Evolutionary conservation across 2,113 vertebrate genomes (phyloP).

Genomic region (Dermatemys mawii): DNA sequence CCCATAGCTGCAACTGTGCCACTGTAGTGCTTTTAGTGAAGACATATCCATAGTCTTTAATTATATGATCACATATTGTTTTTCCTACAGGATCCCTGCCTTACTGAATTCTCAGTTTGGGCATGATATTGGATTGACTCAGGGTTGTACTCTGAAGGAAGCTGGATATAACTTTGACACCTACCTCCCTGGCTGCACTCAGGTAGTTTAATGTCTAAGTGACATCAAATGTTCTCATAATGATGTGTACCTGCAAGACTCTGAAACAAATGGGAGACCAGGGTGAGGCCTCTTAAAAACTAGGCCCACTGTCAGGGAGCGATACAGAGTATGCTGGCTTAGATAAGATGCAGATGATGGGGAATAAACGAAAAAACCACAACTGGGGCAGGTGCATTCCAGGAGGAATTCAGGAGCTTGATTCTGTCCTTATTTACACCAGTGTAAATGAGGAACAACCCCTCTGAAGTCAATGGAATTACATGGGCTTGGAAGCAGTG

Average conservation of each 20-base stretch:
- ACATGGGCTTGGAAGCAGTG: neutral
- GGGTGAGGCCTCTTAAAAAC: neutral
- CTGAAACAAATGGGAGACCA: neutral
- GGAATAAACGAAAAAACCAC: neutral
- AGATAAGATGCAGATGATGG: neutral
- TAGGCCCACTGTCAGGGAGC: neutral
- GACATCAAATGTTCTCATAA: neutral
- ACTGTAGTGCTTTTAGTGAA: neutral
- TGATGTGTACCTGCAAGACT: neutral
- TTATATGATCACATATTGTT: neutral
- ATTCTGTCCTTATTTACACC: neutral
- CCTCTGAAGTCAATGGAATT: neutral
- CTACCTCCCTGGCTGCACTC: neutral
- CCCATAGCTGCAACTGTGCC: neutral
- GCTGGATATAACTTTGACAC: neutral
- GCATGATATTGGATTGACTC: neutral
- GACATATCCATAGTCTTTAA: neutral
- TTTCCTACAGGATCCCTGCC: neutral
- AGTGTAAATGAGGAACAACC: neutral
- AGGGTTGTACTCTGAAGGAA: neutral
- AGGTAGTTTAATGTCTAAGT: neutral
- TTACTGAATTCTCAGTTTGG: neutral
- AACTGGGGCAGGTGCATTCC: neutral
- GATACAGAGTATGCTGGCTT: neutral
- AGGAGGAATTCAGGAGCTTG: neutral